Percentiles rank a stretch among this genome's conserved stretches.
These are phyloP conservation scores for Propithecus coquereli DNA, from an alignment of 2,113 vertebrate species.

Conservation along the genomic window DNA sequence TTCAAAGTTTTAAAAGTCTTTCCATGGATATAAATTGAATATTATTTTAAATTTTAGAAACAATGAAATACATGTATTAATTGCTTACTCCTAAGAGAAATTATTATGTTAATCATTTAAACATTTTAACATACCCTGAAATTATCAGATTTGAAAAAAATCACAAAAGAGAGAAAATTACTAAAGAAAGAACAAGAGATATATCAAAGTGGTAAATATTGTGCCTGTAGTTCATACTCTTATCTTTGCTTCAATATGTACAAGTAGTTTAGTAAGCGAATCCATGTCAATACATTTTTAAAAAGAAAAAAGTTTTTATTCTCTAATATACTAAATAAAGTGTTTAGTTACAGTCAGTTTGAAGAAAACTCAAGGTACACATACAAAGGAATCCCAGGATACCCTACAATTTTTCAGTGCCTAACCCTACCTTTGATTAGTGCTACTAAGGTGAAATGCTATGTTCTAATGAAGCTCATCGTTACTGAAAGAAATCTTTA, in stretches of 20 bases:
- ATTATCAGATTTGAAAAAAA: not conserved
- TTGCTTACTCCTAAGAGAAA: not conserved
- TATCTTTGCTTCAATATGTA: not conserved
- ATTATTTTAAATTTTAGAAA: not conserved
- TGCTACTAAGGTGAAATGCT: not conserved
- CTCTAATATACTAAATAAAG: not conserved
- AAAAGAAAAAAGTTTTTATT: not conserved
- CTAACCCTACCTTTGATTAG: not conserved
- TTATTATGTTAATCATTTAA: not conserved
- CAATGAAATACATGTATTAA: not conserved
- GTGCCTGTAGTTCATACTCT: not conserved
- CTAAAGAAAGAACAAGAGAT: not conserved
- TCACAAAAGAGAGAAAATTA: not conserved
- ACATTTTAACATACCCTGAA: not conserved
- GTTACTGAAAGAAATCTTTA: not conserved
- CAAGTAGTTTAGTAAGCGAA: not conserved
- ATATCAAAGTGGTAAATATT: not conserved
- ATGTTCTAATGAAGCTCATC: not conserved
- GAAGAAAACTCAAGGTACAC: not conserved
- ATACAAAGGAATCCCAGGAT: not conserved
- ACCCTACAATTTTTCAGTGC: not conserved
- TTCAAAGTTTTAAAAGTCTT: too few relatives aligned
- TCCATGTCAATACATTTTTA: not conserved
- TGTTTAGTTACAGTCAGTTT: not conserved
- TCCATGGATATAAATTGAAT: not conserved